Base-by-base conservation (phyloP, 2,797 vertebrate genomes). In the Carapus acus region DNA sequence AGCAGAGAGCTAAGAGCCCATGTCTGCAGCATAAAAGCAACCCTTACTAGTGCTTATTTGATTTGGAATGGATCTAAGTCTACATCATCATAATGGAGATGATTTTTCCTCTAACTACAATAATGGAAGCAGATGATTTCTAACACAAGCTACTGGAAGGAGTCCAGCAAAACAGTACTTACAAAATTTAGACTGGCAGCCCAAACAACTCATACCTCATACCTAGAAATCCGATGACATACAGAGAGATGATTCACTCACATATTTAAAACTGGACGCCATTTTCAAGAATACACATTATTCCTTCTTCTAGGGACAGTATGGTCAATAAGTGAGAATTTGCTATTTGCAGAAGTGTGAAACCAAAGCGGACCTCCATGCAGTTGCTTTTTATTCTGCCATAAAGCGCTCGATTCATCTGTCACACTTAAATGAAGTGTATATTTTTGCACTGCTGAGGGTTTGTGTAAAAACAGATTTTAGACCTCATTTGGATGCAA, bases 401-500 rank as follows among this genome's bases (percentile, higher is more conserved):
- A 33, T 34, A 8, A 50, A 36, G n/a, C 11, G 34, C 13, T 36
- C 4, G 34, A 58, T 37, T 18, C 15, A 39, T 41, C 17, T 19
- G 38, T 54, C 20, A 49, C n/a, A 41, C n/a, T 40, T 41, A 23
- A 60, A 45, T 58, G 14, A 43, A 47, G 47, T 39, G 58, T 21
- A 13, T 1, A 34, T 36, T 53, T 51, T 7, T 38, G 43, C 34
- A 14, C 15, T 20, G 19, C 27, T 15, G 22, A 40, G n/a, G 42
- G n/a, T 42, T 21, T 27, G 14, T 40, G 46, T 40, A 29, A 44
- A n/a, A 54, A 24, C 24, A 41, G 45, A 46, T 55, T 47, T 69
- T 38, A 58, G 58, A 54, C 38, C 44, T 49, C n/a, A 27, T 40
- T 47, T 34, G 14, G 38, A 49, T 52, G 46, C 54, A 61, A 23